phyloP scores from a whole-genome alignment of 2,888 invertebrate species.

The Baronia brevicornis region DNA sequence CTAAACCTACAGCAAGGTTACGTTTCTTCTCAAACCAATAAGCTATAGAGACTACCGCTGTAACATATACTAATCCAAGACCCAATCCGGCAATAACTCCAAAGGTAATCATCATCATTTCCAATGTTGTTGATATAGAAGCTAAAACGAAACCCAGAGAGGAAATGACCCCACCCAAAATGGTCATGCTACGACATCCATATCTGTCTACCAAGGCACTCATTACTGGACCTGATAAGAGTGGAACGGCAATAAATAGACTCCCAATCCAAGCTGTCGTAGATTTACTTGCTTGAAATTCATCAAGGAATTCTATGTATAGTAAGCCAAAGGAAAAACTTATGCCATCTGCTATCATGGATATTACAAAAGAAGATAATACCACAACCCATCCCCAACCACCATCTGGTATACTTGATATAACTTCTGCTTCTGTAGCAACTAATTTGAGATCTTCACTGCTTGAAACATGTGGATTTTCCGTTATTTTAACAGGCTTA shows the following conservation, averaged over 20 bases:
- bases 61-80: constrained; percentile 89
- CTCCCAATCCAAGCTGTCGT: constrained; percentile 94
- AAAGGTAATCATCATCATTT: constrained; percentile 88
- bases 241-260: constrained; percentile 91
- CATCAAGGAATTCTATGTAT: constrained; percentile 86
- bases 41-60: constrained; percentile 92
- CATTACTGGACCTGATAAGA: constrained; percentile 88
- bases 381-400: constrained; percentile 96
- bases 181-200: constrained; percentile 87
- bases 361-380: constrained; percentile 87
- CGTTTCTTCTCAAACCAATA: constrained; percentile 94
- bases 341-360: constrained; percentile 93
- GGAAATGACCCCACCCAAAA: constrained; percentile 82
- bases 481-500: constrained; percentile 31
- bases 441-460: constrained; percentile 24
- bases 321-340: constrained; percentile 95
- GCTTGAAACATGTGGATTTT: constrained; percentile 31
- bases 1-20: constrained; percentile 89
- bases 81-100: constrained; percentile 90
- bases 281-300: constrained; percentile 87
- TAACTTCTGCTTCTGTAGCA: constrained; percentile 29
- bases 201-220: constrained; percentile 90
- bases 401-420: constrained; percentile 83
- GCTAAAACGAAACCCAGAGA: constrained; percentile 86
- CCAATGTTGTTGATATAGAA: constrained; percentile 81